These are phyloP conservation scores for Eremobia ochroleuca DNA, from an alignment of 2,888 invertebrate species.

Conservation along the genomic window DNA sequence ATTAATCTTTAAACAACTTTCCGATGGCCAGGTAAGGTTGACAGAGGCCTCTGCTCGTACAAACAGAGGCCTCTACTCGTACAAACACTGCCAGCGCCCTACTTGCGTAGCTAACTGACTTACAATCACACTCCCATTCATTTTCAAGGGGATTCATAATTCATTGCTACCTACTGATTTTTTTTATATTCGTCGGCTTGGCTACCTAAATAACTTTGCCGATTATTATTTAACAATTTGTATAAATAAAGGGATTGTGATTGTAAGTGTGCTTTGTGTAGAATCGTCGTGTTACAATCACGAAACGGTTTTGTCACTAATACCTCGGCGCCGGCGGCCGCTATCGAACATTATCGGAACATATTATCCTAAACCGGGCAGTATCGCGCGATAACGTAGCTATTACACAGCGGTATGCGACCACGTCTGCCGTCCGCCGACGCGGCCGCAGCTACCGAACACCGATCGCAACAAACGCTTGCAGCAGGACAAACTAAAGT, in stretches of 20 bases:
- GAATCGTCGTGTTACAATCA: slow-evolving; percentile 4
- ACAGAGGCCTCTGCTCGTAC: no score
- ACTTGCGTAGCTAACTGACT: no score
- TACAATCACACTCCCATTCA: neutral
- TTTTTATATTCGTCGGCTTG: neutral
- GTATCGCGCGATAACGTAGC: slow-evolving; percentile 60
- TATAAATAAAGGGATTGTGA: slow-evolving; percentile 16
- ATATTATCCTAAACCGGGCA: slow-evolving; percentile 55
- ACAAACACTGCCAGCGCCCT: neutral
- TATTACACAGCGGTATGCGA: slow-evolving; percentile 56
- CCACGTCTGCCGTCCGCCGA: slow-evolving; percentile 24
- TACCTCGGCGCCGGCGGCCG: slow-evolving; percentile 4
- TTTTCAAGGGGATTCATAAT: neutral
- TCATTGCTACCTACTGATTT: neutral
- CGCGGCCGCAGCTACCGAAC: slow-evolving; percentile 23
- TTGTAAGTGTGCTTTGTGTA: neutral
- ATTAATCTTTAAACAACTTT: neutral
- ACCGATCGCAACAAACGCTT: neutral
- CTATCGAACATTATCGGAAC: slow-evolving; percentile 59
- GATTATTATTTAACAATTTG: no score
- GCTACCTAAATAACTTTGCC: no score
- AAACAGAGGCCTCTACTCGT: neutral
- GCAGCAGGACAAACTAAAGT: no score
- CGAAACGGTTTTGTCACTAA: slow-evolving; percentile 6
- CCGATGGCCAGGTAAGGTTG: neutral